Evolutionary conservation across 2,113 vertebrate species (phyloP).

Genomic region (Dolichallabes microphthalmus): DNA sequence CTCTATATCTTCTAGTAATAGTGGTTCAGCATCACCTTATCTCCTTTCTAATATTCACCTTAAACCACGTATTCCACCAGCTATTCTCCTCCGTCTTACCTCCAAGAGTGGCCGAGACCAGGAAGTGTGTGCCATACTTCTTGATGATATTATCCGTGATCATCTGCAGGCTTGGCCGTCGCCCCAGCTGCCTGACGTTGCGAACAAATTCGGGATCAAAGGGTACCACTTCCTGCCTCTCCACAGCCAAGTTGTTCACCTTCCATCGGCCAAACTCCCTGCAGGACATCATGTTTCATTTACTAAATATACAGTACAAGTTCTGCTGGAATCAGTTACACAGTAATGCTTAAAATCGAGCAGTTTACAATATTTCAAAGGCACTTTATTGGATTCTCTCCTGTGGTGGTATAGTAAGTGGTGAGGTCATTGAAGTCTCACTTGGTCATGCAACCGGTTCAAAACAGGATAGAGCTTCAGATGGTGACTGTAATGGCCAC

Average conservation of each 20-base stretch:
- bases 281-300: constrained; percentile 3
- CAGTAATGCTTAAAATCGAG: background rate
- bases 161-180: constrained; percentile 72
- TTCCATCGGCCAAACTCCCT: constrained; percentile 84
- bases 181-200: constrained; percentile 74
- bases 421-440: background rate
- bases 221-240: constrained; percentile 71
- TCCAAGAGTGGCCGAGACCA: constrained; percentile 77
- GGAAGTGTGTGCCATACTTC: constrained; percentile 79
- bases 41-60: background rate
- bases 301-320: background rate
- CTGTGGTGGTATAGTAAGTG: background rate
- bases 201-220: constrained; percentile 78
- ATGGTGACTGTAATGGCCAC: no score
- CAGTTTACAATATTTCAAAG: background rate
- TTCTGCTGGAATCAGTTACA: background rate
- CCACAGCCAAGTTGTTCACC: constrained; percentile 78
- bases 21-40: background rate
- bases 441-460: background rate
- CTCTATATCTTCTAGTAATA: background rate
- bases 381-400: background rate
- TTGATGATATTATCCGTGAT: constrained; percentile 79
- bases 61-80: background rate
- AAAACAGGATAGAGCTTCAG: background rate
- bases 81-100: constrained; percentile 59